Conservation (phyloP, 2,113 vertebrate genomes). For the Dendrocopos noguchii region DNA sequence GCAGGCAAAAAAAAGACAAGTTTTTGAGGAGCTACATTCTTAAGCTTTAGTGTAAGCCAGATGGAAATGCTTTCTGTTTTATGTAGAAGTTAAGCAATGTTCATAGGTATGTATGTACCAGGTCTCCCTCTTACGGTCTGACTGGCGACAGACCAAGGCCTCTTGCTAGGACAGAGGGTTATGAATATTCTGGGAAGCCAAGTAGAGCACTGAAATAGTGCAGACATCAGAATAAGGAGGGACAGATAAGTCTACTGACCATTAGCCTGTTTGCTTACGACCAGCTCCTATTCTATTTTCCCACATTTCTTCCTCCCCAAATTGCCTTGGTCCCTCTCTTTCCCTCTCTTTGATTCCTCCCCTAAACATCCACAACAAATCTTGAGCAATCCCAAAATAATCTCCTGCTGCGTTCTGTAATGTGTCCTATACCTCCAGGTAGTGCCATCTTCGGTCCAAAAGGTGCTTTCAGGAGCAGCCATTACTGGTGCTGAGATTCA, state of each 20-base stretch:
- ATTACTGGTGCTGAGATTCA: background rate
- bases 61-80: background rate
- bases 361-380: background rate
- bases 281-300: background rate
- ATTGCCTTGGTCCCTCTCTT: background rate
- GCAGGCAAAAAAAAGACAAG: background rate
- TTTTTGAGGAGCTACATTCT: background rate
- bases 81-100: background rate
- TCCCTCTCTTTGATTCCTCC: background rate
- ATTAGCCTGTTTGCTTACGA: background rate
- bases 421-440: background rate
- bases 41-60: background rate
- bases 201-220: background rate
- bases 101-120: background rate
- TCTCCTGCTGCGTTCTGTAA: background rate
- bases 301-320: background rate
- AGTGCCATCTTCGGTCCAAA: background rate
- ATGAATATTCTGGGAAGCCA: background rate
- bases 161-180: background rate
- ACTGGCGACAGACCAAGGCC: background rate
- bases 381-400: background rate
- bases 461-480: background rate
- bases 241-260: background rate
- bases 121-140: background rate
- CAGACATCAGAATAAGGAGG: background rate